Evolutionary conservation across 2,113 vertebrate genomes (phyloP).

Genomic region (Gallinago media): DNA sequence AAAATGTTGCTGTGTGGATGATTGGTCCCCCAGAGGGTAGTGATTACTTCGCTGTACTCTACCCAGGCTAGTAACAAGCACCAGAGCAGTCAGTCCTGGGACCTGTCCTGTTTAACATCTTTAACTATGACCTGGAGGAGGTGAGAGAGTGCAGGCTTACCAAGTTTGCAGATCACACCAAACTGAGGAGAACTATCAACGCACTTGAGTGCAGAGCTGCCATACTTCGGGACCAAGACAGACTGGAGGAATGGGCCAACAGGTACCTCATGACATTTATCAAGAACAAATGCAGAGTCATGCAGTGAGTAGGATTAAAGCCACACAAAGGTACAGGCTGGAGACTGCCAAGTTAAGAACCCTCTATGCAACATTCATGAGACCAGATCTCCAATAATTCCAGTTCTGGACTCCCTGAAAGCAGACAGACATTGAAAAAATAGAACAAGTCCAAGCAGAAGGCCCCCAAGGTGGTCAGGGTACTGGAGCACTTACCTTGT

Average conservation of each 20-base stretch:
- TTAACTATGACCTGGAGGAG: not conserved
- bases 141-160: not conserved
- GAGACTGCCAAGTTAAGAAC: not conserved
- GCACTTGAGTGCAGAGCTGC: not conserved
- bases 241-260: not conserved
- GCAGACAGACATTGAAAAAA: not conserved
- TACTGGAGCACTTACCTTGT: not conserved
- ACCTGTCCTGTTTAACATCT: not conserved
- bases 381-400: not conserved
- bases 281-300: not conserved
- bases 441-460: not conserved
- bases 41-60: not conserved
- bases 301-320: not conserved
- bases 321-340: not conserved
- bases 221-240: not conserved
- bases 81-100: accelerated
- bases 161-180: not conserved
- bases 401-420: not conserved
- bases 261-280: not conserved
- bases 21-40: not conserved
- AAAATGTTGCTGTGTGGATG: not conserved
- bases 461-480: not conserved
- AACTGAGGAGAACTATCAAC: not conserved
- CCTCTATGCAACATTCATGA: not conserved
- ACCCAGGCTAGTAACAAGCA: not conserved